phyloP scores from a whole-genome alignment of 2,113 vertebrate genomes.

The Ancistrus triradiatus region DNA sequence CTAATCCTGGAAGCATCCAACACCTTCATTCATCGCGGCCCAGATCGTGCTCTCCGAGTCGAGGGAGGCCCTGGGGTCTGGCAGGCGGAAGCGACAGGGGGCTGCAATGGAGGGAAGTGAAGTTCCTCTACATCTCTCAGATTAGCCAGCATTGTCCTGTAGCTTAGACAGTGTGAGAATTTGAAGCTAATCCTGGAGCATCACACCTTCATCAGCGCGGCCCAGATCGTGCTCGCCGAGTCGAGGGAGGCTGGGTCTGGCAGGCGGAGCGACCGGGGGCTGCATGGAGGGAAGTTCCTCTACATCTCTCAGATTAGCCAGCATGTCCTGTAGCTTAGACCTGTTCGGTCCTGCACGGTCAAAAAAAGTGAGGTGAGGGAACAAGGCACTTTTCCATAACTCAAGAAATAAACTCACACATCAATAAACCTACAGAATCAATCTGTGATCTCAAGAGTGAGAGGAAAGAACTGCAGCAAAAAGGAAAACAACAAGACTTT shows the following conservation, averaged over 20 bases:
- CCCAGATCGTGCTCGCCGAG: conserved; percentile 86
- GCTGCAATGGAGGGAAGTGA: conserved; percentile 88
- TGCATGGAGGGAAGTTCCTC: conserved; percentile 93
- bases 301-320: conserved; percentile 94
- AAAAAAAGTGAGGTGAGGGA: not conserved
- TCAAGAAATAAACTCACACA: too few species aligned
- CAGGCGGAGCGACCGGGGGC: conserved; percentile 82
- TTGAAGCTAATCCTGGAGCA: not conserved
- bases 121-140: conserved; percentile 93
- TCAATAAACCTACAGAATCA: too few species aligned
- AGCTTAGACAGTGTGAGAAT: too few species aligned
- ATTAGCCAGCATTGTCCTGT: conserved; percentile 90
- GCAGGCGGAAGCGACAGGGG: conserved; percentile 82
- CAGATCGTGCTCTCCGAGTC: conserved; percentile 85
- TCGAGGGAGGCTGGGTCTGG: conserved; percentile 80
- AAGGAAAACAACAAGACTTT: too few species aligned
- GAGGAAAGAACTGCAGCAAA: too few species aligned
- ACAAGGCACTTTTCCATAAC: not conserved
- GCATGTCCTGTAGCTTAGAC: conserved; percentile 97
- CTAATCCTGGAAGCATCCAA: not conserved
- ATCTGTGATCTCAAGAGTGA: too few species aligned
- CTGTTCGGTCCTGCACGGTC: conserved; percentile 70
- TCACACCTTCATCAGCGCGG: conserved; percentile 86
- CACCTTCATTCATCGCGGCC: conserved; percentile 90
- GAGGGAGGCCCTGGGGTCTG: conserved; percentile 79